phyloP scores from a whole-genome alignment of 23 tunicate species.

The Styela clava region DNA sequence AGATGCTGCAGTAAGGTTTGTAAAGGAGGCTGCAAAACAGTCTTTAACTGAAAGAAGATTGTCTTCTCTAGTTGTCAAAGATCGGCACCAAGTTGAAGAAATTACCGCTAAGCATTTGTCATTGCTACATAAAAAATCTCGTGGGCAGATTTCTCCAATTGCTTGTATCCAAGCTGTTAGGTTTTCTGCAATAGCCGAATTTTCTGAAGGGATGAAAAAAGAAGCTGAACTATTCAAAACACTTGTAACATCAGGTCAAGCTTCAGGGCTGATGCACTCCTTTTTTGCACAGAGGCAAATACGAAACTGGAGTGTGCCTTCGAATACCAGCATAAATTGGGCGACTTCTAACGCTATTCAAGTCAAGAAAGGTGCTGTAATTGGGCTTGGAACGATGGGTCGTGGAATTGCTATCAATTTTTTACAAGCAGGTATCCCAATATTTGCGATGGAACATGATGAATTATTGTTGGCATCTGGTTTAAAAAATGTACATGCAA shows the following conservation, averaged over 20 bases:
- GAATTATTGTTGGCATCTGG: constrained; percentile 8
- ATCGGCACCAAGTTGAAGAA: not conserved
- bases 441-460: not conserved
- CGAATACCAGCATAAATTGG: not conserved
- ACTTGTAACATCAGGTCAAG: constrained; percentile 46
- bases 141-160: constrained; percentile 64
- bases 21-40: not conserved
- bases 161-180: constrained; percentile 42
- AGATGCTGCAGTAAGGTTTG: constrained; percentile 5
- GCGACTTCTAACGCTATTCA: not conserved
- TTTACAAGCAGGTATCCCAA: not conserved
- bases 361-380: constrained; percentile 51
- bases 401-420: constrained; percentile 56
- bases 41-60: constrained; percentile 9
- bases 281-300: constrained; percentile 58
- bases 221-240: constrained; percentile 23
- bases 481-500: not conserved
- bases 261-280: constrained; percentile 51
- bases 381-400: constrained; percentile 91
- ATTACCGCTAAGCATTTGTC: constrained; percentile 9
- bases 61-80: constrained; percentile 5
- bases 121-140: constrained; percentile 8
- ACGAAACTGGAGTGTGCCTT: constrained; percentile 37
- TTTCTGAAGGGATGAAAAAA: constrained; percentile 40
- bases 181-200: constrained; percentile 11